Conservation (phyloP, 2,113 vertebrate species). For the Hippocampus mohnikei region DNA sequence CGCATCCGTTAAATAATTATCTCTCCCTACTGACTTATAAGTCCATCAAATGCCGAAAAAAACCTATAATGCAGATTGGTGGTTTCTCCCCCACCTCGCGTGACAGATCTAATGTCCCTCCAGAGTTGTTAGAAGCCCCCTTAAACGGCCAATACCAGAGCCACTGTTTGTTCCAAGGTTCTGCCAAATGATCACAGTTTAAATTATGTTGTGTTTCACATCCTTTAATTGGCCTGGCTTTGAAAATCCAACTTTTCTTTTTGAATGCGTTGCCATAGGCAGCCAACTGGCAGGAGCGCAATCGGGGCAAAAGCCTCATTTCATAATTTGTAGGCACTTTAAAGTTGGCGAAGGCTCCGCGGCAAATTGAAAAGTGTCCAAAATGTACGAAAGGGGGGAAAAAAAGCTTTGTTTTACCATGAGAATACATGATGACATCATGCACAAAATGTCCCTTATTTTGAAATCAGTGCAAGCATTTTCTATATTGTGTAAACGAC, state of each 20-base stretch:
- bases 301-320: conserved; percentile 72
- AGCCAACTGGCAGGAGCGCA: conserved; percentile 73
- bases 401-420: conserved; percentile 53
- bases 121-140: conserved; percentile 45
- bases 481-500: not conserved
- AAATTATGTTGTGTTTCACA: conserved; percentile 73
- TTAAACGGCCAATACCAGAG: conserved; percentile 58
- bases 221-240: conserved; percentile 74
- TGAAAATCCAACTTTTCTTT: conserved; percentile 74
- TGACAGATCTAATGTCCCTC: conserved; percentile 41
- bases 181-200: conserved; percentile 69
- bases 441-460: conserved; percentile 46
- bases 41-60: conserved; percentile 50
- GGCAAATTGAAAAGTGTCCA: conserved; percentile 72
- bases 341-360: conserved; percentile 69
- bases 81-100: conserved; percentile 12
- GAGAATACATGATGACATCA: conserved; percentile 52
- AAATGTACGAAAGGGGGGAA: conserved; percentile 56
- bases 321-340: conserved; percentile 77
- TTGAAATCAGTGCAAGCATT: conserved; percentile 8
- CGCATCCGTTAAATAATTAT: conserved; percentile 56
- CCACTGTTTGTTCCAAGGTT: conserved; percentile 61
- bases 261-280: conserved; percentile 69
- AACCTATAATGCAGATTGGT: conserved; percentile 35
- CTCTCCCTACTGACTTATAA: conserved; percentile 56